Evolutionary conservation across 2,888 invertebrate genomes (phyloP), one percentile per base, ranked within the genome.

Genomic region (Notodonta dromedarius): DNA sequence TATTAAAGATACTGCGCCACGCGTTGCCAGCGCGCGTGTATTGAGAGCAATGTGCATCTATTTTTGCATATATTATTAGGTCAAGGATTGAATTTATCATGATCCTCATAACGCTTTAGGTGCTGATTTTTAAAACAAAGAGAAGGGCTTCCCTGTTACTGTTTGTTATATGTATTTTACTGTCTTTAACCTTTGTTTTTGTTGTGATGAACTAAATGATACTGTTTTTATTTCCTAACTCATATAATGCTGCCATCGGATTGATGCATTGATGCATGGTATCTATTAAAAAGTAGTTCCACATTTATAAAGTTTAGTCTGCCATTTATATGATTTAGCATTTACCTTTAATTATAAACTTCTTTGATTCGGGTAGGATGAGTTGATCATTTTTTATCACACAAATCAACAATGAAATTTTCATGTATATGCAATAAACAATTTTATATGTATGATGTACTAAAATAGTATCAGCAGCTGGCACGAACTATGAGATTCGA

Each of bases 31-130:
- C 81, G 79, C 81, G 74, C 75, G 77, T 79, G 84, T 85, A 88
- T 87, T 81, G 87, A 82, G 91, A 89, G 85, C 89, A 87, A 83
- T 86, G 87, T 83, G 87, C 82, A 84, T 90, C 91, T 92, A 92
- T 93, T 92, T 92, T 89, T 82, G 86, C 80, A 78, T 83, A 79
- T 83, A 87, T 88, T 89, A 91, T 88, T 86, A 83, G 92, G 93
- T 90, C 93, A 93, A 91, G 92, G 92, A 87, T 88, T 83, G 74
- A 76, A 84, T 85, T 78, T 78, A 80, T 82, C 72, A 67, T 66
- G 67, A 74, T 76, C 66, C 69, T 76, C 67, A 44, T 60, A 65
- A 65, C 60, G 14, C 63, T 60, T 59, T 66, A 70, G 74, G 72
- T 74, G 61, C 67, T 65, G 58, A 2, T 61, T 61, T 66, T 59